Percentiles rank a stretch among this genome's conserved stretches.
Conservation (phyloP, 2,797 vertebrate genomes). For the Tachyglossus aculeatus region DNA sequence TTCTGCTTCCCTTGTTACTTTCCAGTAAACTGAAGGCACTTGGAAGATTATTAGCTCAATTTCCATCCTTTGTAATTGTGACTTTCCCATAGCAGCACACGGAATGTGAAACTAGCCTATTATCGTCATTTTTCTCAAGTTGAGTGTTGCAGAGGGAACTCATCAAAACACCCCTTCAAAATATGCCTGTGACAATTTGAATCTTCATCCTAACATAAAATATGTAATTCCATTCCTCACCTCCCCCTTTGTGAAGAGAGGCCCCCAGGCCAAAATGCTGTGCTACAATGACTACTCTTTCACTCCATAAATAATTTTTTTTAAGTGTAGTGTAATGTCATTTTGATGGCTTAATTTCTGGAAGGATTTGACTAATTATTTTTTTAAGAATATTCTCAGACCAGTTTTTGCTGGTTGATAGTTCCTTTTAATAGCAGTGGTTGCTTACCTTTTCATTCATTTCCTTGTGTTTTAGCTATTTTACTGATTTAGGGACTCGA, state of each 20-base stretch:
- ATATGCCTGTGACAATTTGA: slow-evolving; percentile 23
- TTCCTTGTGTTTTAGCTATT: slow-evolving; percentile 31
- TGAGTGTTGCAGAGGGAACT: background rate
- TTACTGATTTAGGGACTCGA: slow-evolving; percentile 34
- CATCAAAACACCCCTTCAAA: background rate
- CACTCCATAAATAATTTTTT: slow-evolving; percentile 56
- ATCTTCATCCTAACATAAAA: slow-evolving; percentile 14
- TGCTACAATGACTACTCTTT: slow-evolving; percentile 28
- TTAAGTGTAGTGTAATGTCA: slow-evolving; percentile 44
- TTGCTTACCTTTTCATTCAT: slow-evolving; percentile 32
- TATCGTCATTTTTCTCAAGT: slow-evolving; percentile 3
- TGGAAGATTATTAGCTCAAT: background rate
- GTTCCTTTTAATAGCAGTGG: slow-evolving; percentile 52
- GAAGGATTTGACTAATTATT: slow-evolving; percentile 58
- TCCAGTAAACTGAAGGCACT: background rate
- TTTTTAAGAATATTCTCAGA: slow-evolving; percentile 33
- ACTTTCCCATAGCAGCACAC: background rate
- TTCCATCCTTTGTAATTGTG: background rate
- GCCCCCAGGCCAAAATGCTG: slow-evolving; percentile 28
- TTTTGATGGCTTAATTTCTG: slow-evolving; percentile 64
- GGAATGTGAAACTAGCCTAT: background rate
- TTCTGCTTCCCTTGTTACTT: background rate
- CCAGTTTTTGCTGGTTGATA: slow-evolving; percentile 22
- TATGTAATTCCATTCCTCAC: slow-evolving; percentile 12
- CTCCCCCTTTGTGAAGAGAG: slow-evolving; percentile 10